These are phyloP conservation scores for Oscheius sp. DNA, from an alignment of 2,888 invertebrate genomes.

Conservation along the genomic window DNA sequence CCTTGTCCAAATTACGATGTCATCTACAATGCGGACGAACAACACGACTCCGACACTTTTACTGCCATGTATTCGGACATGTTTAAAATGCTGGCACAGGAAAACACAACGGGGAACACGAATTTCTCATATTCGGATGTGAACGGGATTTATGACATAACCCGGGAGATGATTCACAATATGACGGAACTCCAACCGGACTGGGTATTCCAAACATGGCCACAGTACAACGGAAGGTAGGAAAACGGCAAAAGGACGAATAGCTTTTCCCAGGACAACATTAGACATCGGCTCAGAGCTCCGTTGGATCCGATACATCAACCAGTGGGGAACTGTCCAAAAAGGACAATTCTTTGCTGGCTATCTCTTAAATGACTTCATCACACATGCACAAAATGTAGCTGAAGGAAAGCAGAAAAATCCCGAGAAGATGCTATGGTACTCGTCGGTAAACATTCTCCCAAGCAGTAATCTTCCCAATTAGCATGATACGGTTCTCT, in stretches of 20 bases:
- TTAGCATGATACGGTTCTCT: conserved; percentile 66
- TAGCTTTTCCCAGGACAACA: conserved; percentile 21
- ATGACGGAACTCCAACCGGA: conserved; percentile 53
- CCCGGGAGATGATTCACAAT: conserved; percentile 54
- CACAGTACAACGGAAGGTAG: conserved; percentile 50
- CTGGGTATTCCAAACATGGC: conserved; percentile 60
- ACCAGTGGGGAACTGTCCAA: conserved; percentile 17
- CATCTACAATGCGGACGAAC: conserved; percentile 32
- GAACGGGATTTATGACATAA: conserved; percentile 56
- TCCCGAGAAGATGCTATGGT: conserved; percentile 57
- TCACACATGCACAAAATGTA: conserved; percentile 55
- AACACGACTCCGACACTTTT: conserved; percentile 5
- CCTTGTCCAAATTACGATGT: conserved; percentile 37
- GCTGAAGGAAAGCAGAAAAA: conserved; percentile 40
- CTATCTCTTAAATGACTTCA: conserved; percentile 56
- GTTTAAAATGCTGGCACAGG: conserved; percentile 45
- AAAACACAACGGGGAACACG: conserved; percentile 49
- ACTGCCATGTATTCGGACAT: conserved; percentile 43
- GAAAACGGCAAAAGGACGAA: conserved; percentile 14
- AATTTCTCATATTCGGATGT: conserved; percentile 46
- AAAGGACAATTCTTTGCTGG: conserved; percentile 48
- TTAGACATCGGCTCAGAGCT: conserved; percentile 23
- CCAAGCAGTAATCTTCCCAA: neutral
- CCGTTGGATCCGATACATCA: conserved; percentile 12
- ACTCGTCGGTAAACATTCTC: conserved; percentile 56